Evolutionary conservation across 2,797 vertebrate species (phyloP).

Genomic region (Ctenopoma multispine): DNA sequence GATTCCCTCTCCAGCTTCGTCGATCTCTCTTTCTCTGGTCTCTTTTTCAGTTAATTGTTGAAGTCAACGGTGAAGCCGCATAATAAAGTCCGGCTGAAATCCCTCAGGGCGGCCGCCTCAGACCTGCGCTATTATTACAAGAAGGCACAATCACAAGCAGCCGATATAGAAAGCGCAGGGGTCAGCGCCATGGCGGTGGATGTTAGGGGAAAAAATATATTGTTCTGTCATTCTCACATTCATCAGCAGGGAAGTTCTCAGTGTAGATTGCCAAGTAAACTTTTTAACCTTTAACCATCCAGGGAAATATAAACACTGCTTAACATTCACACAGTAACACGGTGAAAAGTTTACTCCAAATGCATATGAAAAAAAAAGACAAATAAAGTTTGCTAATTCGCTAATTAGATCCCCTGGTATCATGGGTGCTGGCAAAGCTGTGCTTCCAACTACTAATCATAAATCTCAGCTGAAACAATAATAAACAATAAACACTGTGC

Average conservation of each 20-base stretch:
- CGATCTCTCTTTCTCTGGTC: background rate
- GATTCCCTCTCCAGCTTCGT: background rate
- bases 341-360: background rate
- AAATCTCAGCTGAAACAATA: slow-evolving; percentile 2
- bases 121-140: slow-evolving; percentile 19
- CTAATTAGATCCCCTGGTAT: slow-evolving; percentile 52
- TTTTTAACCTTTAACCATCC: slow-evolving; percentile 14
- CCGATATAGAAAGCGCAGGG: slow-evolving; percentile 7
- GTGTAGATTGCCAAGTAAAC: slow-evolving; percentile 13
- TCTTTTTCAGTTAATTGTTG: slow-evolving; percentile 20
- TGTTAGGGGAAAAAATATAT: slow-evolving; percentile 4
- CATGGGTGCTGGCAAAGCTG: background rate
- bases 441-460: slow-evolving; percentile 4
- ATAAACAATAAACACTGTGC: slow-evolving; percentile 13
- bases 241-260: background rate
- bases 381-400: slow-evolving; percentile 24
- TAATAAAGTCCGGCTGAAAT: background rate
- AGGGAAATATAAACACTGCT: slow-evolving; percentile 11
- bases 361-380: background rate
- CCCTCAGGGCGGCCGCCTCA: slow-evolving; percentile 14
- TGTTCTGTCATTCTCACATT: slow-evolving; percentile 1
- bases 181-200: slow-evolving; percentile 4
- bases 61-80: slow-evolving; percentile 7
- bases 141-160: slow-evolving; percentile 12
- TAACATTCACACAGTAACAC: slow-evolving; percentile 14